Evolutionary conservation across 2,888 invertebrate species (phyloP).

Genomic region (Metacarcinus magister): DNA sequence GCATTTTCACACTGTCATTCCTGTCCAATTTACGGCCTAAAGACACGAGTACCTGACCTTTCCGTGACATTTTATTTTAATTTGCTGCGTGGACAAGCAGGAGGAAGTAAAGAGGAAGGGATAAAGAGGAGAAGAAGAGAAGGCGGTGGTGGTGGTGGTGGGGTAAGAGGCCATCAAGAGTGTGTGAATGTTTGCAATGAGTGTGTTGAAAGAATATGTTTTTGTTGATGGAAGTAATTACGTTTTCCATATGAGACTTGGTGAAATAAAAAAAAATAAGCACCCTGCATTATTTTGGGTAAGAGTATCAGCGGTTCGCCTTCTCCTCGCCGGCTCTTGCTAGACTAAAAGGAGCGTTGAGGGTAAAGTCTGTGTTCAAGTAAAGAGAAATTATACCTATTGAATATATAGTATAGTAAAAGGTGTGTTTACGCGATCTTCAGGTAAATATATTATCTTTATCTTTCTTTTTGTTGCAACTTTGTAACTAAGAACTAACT

Average conservation of each 20-base stretch:
- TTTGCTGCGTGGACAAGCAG: neutral
- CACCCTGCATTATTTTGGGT: neutral
- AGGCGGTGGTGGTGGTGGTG: neutral
- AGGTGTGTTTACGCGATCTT: neutral
- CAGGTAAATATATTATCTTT: neutral
- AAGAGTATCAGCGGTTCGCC: neutral
- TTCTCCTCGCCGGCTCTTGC: neutral
- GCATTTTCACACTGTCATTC: conserved; percentile 26
- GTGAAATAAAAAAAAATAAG: neutral
- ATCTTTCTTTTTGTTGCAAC: neutral
- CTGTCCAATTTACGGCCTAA: neutral
- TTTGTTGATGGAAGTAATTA: conserved; percentile 19
- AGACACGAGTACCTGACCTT: neutral
- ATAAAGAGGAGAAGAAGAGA: neutral
- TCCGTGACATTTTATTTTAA: conserved; percentile 13
- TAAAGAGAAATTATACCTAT: neutral
- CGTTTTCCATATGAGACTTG: neutral
- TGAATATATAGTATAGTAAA: neutral
- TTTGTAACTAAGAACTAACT: neutral
- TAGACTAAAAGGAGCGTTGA: neutral
- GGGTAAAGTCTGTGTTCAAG: neutral
- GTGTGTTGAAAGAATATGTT: neutral
- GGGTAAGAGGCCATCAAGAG: neutral
- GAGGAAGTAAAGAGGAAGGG: neutral
- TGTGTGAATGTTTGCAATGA: neutral